Conservation (phyloP, 2,888 invertebrate genomes). For the Drosophila subquinaria region DNA sequence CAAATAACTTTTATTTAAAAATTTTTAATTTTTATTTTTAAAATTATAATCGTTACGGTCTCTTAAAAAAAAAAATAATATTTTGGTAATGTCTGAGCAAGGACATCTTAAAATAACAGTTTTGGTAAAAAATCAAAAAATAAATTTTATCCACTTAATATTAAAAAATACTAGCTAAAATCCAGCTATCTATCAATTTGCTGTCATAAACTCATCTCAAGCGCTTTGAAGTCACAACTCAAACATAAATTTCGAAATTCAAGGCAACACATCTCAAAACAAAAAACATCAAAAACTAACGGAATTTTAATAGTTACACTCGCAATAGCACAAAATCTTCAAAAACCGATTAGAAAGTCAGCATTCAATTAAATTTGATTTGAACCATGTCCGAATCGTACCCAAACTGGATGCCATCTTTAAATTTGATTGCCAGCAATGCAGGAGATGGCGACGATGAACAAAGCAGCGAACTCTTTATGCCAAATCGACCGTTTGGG, state of each 20-base stretch:
- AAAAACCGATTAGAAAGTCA: background rate
- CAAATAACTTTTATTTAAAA: too few relatives aligned
- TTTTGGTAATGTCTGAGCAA: too few relatives aligned
- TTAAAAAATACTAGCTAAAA: background rate
- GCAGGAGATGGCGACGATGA: conserved; percentile 17
- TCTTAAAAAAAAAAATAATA: too few relatives aligned
- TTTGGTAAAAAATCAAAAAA: too few relatives aligned
- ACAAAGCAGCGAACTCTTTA: conserved; percentile 10
- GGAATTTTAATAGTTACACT: conserved; percentile 1
- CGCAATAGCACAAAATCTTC: conserved; percentile 1
- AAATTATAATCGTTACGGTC: too few relatives aligned
- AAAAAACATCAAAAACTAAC: background rate
- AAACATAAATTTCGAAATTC: conserved; percentile 51
- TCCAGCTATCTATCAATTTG: conserved; percentile 1
- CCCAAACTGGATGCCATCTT: conserved; percentile 36
- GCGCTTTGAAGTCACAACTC: background rate
- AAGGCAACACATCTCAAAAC: conserved; percentile 16
- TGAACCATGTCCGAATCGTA: conserved; percentile 43
- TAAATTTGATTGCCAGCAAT: conserved; percentile 4
- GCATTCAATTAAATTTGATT: background rate
- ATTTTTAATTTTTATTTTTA: too few relatives aligned
- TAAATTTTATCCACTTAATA: background rate
- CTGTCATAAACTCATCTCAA: background rate
- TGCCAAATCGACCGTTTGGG: background rate
- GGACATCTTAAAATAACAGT: too few relatives aligned